Percentiles rank a stretch among this genome's conserved stretches.
phyloP scores from a whole-genome alignment of 1,140 invertebrate genomes.

The Theocolax elegans region DNA sequence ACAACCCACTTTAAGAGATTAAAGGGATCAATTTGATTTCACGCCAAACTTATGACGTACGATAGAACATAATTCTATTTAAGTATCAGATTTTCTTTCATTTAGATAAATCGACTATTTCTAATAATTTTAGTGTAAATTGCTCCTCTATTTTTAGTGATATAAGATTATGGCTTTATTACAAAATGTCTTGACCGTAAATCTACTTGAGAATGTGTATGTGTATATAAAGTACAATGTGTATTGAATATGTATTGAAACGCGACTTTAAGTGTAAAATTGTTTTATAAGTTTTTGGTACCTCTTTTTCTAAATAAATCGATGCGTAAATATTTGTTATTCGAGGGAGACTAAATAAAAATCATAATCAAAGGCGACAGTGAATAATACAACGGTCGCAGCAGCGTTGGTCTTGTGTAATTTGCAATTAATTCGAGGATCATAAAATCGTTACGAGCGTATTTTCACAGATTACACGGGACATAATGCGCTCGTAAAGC shows the following conservation, averaged over 20 bases:
- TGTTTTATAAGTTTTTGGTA: too few species aligned
- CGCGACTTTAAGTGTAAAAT: too few species aligned
- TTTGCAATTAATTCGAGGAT: conserved; percentile 35
- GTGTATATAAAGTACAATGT: background rate
- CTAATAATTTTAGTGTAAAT: too few species aligned
- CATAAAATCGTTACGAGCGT: conserved; percentile 38
- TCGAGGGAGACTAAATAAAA: background rate
- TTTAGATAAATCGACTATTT: too few species aligned
- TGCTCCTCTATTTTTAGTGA: too few species aligned
- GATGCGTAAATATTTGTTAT: too few species aligned
- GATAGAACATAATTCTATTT: background rate
- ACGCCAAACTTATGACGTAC: conserved; percentile 9
- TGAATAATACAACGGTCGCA: conserved; percentile 13
- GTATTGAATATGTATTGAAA: too few species aligned
- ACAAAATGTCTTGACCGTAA: too few species aligned
- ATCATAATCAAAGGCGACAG: background rate
- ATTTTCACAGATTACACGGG: conserved; percentile 28
- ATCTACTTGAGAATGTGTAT: too few species aligned
- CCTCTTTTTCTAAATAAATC: too few species aligned
- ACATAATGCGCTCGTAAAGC: conserved; percentile 41
- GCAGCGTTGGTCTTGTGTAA: background rate
- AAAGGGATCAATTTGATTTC: conserved; percentile 22
- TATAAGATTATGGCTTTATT: too few species aligned
- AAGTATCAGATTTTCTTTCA: too few species aligned
- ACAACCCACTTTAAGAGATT: conserved; percentile 10